A percentile compares a stretch with the other conserved stretches of the same genome.
phyloP scores from a whole-genome alignment of 2,113 vertebrate species.

The Meles meles region DNA sequence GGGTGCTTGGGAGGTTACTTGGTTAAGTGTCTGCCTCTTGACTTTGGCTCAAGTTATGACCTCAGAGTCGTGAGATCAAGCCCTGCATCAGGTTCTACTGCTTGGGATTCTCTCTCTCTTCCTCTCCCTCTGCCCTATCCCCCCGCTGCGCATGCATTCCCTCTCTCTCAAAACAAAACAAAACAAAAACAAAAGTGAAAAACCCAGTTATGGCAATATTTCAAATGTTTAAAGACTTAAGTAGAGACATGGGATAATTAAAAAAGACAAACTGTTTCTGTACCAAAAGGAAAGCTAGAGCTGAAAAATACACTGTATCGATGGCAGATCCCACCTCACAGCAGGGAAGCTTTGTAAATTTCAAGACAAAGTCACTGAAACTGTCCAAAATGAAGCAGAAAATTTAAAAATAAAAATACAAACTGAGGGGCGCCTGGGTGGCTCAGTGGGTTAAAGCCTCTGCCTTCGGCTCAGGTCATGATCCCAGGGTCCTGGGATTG shows the following conservation, averaged over 20 bases:
- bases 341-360: background rate
- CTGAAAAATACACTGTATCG: background rate
- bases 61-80: background rate
- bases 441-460: no score
- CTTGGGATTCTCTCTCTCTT: background rate
- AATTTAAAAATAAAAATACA: background rate
- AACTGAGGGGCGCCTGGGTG: no score
- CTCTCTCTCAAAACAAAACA: background rate
- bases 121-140: background rate
- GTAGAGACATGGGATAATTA: background rate
- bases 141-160: background rate
- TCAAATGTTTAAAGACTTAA: background rate
- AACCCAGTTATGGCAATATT: background rate
- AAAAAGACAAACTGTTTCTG: background rate
- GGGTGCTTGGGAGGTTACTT: background rate
- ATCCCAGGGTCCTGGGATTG: no score
- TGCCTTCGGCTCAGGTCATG: no score
- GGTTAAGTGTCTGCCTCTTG: background rate
- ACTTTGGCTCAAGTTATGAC: background rate
- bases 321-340: background rate
- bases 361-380: background rate
- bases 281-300: background rate
- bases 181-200: background rate
- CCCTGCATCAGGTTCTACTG: background rate
- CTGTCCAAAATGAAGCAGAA: background rate